Evolutionary conservation across 2,113 vertebrate species (phyloP).

Genomic region (Lontra canadensis): DNA sequence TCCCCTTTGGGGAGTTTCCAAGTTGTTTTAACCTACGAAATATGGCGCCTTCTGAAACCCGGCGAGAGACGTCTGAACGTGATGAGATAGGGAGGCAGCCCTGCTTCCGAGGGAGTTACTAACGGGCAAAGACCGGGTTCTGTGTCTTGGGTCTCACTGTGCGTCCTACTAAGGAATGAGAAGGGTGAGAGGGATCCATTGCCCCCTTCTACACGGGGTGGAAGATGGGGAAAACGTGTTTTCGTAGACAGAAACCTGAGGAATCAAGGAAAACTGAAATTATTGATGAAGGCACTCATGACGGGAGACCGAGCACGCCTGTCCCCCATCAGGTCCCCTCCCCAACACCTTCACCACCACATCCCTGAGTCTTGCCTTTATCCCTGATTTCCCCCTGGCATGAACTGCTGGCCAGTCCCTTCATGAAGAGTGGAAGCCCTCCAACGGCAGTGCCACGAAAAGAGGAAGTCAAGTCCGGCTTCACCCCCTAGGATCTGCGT

Average conservation of each 20-base stretch:
- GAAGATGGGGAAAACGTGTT: neutral
- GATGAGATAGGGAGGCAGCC: rapidly evolving
- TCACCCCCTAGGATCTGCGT: neutral
- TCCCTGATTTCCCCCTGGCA: neutral
- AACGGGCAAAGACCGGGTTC: neutral
- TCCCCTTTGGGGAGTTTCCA: neutral
- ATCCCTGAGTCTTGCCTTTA: neutral
- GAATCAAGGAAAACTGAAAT: rapidly evolving
- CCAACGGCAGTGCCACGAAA: rapidly evolving
- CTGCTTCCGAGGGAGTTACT: neutral
- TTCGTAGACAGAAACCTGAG: neutral
- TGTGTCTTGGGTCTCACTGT: neutral
- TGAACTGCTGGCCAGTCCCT: neutral
- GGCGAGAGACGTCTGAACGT: neutral
- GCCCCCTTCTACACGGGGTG: rapidly evolving
- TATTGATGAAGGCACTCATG: rapidly evolving
- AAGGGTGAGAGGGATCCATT: rapidly evolving
- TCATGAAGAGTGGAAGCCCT: neutral
- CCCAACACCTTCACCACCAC: neutral
- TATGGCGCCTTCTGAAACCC: neutral
- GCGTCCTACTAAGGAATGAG: neutral
- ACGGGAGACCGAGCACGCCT: rapidly evolving
- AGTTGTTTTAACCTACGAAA: neutral
- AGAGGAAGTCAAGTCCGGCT: neutral
- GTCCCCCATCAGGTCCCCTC: rapidly evolving